Evolutionary conservation across 1,140 invertebrate species (phyloP).

Genomic region (Drosophila takahashii): DNA sequence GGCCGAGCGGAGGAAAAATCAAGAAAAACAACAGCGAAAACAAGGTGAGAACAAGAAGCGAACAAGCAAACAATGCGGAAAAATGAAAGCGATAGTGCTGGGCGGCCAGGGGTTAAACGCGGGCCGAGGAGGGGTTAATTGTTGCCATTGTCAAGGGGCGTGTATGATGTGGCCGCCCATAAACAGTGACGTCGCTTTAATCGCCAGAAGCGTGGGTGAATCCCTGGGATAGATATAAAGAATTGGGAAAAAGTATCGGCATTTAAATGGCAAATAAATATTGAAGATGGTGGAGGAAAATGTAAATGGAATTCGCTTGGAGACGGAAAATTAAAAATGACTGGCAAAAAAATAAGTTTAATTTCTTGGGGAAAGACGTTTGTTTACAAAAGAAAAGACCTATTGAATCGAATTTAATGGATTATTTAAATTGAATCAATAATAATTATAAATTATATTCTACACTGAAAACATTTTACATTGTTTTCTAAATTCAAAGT

Average conservation of each 20-base stretch:
- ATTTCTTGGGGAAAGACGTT: background rate
- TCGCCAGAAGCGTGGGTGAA: slow-evolving; percentile 11
- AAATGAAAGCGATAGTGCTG: slow-evolving; percentile 21
- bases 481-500: no score
- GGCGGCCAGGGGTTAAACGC: background rate
- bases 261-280: slow-evolving; percentile 24
- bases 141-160: slow-evolving; percentile 27
- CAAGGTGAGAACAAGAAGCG: slow-evolving; percentile 41
- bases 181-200: slow-evolving; percentile 21
- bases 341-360: background rate
- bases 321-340: slow-evolving; percentile 5
- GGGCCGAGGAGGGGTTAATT: slow-evolving; percentile 1
- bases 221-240: slow-evolving; percentile 2
- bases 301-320: slow-evolving; percentile 1
- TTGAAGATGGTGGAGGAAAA: background rate
- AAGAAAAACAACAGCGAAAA: slow-evolving; percentile 11
- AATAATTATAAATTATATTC: no score
- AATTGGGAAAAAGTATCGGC: background rate
- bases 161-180: slow-evolving; percentile 3
- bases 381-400: background rate
- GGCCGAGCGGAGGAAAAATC: slow-evolving; percentile 27
- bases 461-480: no score
- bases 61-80: slow-evolving; percentile 14
- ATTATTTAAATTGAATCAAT: no score
- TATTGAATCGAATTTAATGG: no score